Conservation (phyloP, 2,888 invertebrate species). For the Brachyptera risi region DNA sequence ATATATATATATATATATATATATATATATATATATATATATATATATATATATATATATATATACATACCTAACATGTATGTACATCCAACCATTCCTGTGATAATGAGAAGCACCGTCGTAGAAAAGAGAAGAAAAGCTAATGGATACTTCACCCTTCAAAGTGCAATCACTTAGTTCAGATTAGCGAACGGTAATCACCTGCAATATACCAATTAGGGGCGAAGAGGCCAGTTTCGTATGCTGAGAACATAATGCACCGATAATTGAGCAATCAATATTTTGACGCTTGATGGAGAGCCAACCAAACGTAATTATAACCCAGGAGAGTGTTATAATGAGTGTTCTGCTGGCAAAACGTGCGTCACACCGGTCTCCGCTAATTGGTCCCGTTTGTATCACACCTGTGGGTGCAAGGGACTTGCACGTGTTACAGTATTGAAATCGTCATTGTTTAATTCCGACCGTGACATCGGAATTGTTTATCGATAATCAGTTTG, state of each 20-base stretch:
- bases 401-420: background rate
- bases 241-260: background rate
- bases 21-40: too few species aligned
- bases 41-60: too few species aligned
- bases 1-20: too few species aligned
- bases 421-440: background rate
- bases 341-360: too few species aligned
- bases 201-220: conserved; percentile 18
- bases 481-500: too few species aligned
- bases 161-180: conserved; percentile 16
- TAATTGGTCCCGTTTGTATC: background rate
- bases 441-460: too few species aligned
- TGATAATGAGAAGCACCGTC: background rate
- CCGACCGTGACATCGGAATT: too few species aligned
- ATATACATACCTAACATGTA: too few species aligned
- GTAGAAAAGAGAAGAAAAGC: background rate
- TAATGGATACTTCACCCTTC: conserved; percentile 2
- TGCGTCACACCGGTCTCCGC: too few species aligned
- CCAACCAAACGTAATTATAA: background rate
- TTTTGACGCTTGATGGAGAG: background rate
- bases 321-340: too few species aligned
- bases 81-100: background rate
- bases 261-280: background rate
- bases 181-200: conserved; percentile 13
- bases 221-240: background rate